Evolutionary conservation across 2,888 invertebrate species (phyloP), one percentile per base, ranked within the genome.

Genomic region (Trissolcus japonicus): DNA sequence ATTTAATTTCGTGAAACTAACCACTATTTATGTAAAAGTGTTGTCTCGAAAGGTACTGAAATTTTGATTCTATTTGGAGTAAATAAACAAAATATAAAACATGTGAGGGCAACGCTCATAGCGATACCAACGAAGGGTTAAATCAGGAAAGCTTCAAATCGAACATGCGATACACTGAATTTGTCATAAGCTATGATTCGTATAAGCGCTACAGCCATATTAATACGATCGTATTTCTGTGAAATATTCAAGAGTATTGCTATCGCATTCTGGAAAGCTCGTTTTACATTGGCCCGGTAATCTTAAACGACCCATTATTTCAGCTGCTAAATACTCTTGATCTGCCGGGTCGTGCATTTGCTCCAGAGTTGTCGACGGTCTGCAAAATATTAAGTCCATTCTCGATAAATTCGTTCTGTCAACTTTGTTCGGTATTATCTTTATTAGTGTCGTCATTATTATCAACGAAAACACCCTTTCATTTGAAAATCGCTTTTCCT

Each of bases 301-400:
- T 66, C 73, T 80, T 71, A 75, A 76, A 25, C 76, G 82, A 19
- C 87, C 88, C 40, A 84, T 79, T 35, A 77, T 78, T 79, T 88
- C 88, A 41, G 88, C 88, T 6, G 83, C 83, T 40, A 74, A 82
- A 80, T 88, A 88, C 69, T 87, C 85, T 65, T 85, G 85, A 81
- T 88, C 85, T 57, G 76, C 75, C 43, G 69, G 67, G 55, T 78
- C 78, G 43, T 72, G 77, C 16, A 73, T 79, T 14, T 76, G 63
- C 51, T 88, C 88, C 21, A 51, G 57, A 2, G 84, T 86, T 17
- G 80, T 82, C 57, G 88, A 87, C 35, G 88, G 88, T 55, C 88
- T 88, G 81, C 16, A 51, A 53, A 46, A 46, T 16, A 16, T 16
- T 46, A 46, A 46, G n/a, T 46, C 46, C 46, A 46, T 14, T 46